Percentiles rank a stretch among this genome's conserved stretches.
Conservation (phyloP, 2,888 invertebrate genomes). For the Alitta virens region DNA sequence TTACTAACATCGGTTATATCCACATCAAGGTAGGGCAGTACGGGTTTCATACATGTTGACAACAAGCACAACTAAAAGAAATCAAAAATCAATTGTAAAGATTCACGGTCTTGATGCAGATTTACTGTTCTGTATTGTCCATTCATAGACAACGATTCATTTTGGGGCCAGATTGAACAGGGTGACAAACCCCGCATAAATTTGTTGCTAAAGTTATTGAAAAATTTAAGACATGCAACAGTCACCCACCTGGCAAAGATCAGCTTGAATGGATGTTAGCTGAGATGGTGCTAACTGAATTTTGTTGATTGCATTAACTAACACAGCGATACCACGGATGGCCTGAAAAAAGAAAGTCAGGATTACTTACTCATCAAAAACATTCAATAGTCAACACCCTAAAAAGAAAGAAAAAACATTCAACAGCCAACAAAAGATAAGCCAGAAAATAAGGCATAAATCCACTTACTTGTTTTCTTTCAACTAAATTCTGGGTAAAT, state of each 20-base stretch:
- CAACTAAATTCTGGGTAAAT: constrained; percentile 75
- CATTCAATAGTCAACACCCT: too few relatives aligned
- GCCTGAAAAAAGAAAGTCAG: constrained; percentile 59
- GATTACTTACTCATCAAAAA: background rate
- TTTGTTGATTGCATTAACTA: constrained; percentile 82
- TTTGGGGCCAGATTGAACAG: too few relatives aligned
- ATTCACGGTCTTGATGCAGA: too few relatives aligned
- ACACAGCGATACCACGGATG: constrained; percentile 77
- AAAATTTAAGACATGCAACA: too few relatives aligned
- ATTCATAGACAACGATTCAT: too few relatives aligned
- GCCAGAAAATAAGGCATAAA: too few relatives aligned
- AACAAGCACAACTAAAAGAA: constrained; percentile 71
- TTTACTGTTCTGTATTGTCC: too few relatives aligned
- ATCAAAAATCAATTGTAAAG: constrained; percentile 1
- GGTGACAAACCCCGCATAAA: too few relatives aligned
- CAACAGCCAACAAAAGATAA: too few relatives aligned
- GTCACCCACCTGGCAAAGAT: constrained; percentile 72
- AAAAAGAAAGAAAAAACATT: background rate
- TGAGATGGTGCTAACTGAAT: constrained; percentile 84
- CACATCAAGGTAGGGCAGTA: constrained; percentile 80
- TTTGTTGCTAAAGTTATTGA: too few relatives aligned
- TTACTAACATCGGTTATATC: constrained; percentile 89
- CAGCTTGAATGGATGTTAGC: constrained; percentile 90
- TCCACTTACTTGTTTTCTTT: constrained; percentile 64
- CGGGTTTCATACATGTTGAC: constrained; percentile 88